phyloP scores from a whole-genome alignment of 2,113 vertebrate species.

The Ciconia maguari region DNA sequence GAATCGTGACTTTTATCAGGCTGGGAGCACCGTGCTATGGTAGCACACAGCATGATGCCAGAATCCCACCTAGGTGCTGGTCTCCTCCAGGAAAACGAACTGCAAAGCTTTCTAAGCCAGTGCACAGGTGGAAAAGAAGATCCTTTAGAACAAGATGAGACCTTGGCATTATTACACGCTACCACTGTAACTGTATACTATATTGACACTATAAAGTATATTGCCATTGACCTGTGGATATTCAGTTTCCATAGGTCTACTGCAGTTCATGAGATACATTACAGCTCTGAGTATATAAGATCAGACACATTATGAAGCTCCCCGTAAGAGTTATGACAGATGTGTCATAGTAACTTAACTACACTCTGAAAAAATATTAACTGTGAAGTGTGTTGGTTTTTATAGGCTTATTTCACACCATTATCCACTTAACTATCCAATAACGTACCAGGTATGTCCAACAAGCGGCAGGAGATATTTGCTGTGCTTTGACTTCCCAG shows the following conservation, averaged over 20 bases:
- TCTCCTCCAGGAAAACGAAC: background rate
- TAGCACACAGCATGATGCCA: background rate
- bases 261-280: slow-evolving; percentile 41
- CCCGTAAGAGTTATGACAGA: slow-evolving; percentile 62
- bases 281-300: slow-evolving; percentile 5
- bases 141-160: background rate
- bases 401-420: slow-evolving; percentile 52
- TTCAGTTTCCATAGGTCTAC: slow-evolving; percentile 34
- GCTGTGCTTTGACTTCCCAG: slow-evolving; percentile 39
- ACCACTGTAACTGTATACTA: background rate
- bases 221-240: slow-evolving; percentile 39
- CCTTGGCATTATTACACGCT: background rate
- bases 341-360: slow-evolving; percentile 58
- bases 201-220: slow-evolving; percentile 22
- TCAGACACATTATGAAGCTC: slow-evolving; percentile 42
- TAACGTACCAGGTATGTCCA: background rate
- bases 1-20: background rate
- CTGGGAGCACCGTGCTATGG: background rate
- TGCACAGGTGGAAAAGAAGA: slow-evolving; percentile 39
- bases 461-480: slow-evolving; percentile 21
- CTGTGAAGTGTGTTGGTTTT: slow-evolving; percentile 60
- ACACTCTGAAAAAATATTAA: slow-evolving; percentile 40
- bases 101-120: background rate
- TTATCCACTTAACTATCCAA: slow-evolving; percentile 58
- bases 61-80: background rate